These are phyloP conservation scores for Turnix velox DNA, from an alignment of 2,113 vertebrate genomes.

Conservation along the genomic window DNA sequence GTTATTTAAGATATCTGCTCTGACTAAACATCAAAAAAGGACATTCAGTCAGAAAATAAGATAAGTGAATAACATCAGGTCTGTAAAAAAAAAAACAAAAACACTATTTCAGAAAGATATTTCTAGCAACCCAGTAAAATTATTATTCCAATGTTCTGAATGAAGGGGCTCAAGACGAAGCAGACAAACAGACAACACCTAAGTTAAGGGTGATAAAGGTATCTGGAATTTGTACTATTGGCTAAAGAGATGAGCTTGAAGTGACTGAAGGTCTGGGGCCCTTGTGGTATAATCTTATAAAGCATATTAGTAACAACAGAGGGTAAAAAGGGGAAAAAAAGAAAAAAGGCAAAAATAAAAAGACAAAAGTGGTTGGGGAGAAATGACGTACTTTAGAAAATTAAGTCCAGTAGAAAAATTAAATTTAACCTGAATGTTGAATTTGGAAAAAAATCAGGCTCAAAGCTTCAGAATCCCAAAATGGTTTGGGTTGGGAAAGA, in stretches of 20 bases:
- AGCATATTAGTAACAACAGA: not conserved
- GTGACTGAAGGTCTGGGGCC: not conserved
- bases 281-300: not conserved
- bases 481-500: not conserved
- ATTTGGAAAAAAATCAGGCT: not conserved
- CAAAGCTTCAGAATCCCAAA: not conserved
- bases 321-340: accelerated
- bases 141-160: not conserved
- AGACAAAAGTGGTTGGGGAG: accelerated
- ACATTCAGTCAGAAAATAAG: not conserved
- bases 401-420: not conserved
- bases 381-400: not conserved
- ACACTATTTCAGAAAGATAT: not conserved
- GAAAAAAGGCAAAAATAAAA: not conserved
- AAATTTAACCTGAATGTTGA: not conserved
- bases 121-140: not conserved
- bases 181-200: not conserved
- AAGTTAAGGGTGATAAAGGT: not conserved
- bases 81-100: not conserved
- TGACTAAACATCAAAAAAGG: not conserved
- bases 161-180: not conserved
- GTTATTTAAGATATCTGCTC: not conserved
- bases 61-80: not conserved
- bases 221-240: not conserved
- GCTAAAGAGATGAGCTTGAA: not conserved